Percentiles rank a stretch among this genome's conserved stretches.
These are phyloP conservation scores for Ochropacha duplaris DNA, from an alignment of 2,888 invertebrate genomes.

Conservation along the genomic window DNA sequence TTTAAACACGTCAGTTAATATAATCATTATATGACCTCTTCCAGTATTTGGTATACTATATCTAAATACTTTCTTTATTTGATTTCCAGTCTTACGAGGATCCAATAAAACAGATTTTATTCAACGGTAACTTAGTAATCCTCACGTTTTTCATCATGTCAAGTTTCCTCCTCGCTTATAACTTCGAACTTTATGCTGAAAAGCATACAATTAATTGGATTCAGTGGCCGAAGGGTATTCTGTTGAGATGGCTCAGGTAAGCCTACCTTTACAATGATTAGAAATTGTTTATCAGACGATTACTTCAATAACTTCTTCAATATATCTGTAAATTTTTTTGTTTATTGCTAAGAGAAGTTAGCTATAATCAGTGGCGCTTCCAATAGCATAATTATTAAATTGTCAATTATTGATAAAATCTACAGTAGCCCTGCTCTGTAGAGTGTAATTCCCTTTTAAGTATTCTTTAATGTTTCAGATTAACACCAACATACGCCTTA, in stretches of 20 bases:
- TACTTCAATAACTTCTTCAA: too few relatives aligned
- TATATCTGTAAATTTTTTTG: too few relatives aligned
- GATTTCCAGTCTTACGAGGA: slow-evolving; percentile 63
- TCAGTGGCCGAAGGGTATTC: slow-evolving; percentile 58
- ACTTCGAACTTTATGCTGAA: slow-evolving; percentile 58
- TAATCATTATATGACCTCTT: too few relatives aligned
- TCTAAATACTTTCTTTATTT: background rate
- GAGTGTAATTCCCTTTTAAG: too few relatives aligned
- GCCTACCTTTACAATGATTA: background rate
- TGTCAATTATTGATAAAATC: too few relatives aligned
- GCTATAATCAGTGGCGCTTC: too few relatives aligned
- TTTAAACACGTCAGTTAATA: slow-evolving; percentile 2
- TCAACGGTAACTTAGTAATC: slow-evolving; percentile 65
- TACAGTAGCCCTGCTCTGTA: too few relatives aligned
- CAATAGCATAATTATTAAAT: too few relatives aligned
- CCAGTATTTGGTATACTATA: too few relatives aligned
- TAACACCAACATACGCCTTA: slow-evolving; percentile 67
- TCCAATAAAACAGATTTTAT: slow-evolving; percentile 61
- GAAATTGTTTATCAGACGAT: too few relatives aligned
- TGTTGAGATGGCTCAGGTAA: slow-evolving; percentile 70
- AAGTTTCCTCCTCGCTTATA: slow-evolving; percentile 67
- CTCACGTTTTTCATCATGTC: slow-evolving; percentile 74
- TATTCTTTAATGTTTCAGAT: slow-evolving; percentile 37
- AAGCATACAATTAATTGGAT: slow-evolving; percentile 45
- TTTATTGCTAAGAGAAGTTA: too few relatives aligned